Conservation (phyloP, 2,888 invertebrate species). For the Camptogramma bilineatum region DNA sequence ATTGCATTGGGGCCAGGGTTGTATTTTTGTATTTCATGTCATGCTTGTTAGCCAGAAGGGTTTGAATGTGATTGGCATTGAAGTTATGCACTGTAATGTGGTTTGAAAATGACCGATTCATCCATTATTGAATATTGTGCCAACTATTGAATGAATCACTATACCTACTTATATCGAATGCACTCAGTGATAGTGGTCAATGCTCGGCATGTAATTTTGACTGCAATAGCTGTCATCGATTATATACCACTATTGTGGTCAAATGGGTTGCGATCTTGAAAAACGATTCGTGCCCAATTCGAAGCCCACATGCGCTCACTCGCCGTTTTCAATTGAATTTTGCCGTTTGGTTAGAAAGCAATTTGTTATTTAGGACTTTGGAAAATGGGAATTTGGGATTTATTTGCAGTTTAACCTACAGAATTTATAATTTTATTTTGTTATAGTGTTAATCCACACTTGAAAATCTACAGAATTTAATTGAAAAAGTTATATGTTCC, state of each 20-base stretch:
- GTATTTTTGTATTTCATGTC: no score
- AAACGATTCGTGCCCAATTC: constrained; percentile 63
- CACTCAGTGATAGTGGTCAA: constrained; percentile 36
- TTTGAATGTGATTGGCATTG: no score
- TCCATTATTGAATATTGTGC: no score
- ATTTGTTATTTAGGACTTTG: constrained; percentile 33
- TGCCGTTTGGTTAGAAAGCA: constrained; percentile 41
- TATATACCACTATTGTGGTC: constrained; percentile 69
- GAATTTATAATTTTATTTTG: no score
- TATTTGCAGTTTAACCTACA: constrained; percentile 3
- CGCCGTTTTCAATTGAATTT: constrained; percentile 55
- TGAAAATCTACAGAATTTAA: constrained; percentile 3
- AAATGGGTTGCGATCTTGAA: constrained; percentile 68
- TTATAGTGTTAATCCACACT: no score
- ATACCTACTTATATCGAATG: constrained; percentile 27
- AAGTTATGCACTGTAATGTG: no score
- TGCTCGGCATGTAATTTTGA: constrained; percentile 56
- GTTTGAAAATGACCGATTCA: no score
- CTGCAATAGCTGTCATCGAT: constrained; percentile 55
- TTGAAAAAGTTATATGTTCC: constrained; percentile 8
- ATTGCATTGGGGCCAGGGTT: no score
- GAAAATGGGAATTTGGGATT: constrained; percentile 22
- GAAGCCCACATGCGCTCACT: constrained; percentile 53
- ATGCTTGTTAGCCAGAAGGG: no score
- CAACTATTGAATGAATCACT: no score